Evolutionary conservation across 2,888 invertebrate genomes (phyloP).

Genomic region (Alcis repandata): DNA sequence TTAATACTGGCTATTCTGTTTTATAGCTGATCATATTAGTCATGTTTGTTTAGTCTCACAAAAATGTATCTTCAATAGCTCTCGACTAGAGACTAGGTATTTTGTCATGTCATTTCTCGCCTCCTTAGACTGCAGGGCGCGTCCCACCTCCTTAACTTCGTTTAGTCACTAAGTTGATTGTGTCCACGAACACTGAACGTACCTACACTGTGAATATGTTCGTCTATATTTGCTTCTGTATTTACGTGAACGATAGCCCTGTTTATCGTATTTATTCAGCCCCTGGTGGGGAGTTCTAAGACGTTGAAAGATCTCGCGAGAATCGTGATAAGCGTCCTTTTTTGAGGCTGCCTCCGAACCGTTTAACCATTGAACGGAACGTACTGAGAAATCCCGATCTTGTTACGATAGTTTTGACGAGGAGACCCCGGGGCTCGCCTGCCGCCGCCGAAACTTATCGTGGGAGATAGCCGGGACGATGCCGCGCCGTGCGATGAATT

Average conservation of each 20-base stretch:
- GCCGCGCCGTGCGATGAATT: slow-evolving; percentile 80
- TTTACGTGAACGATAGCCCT: slow-evolving; percentile 12
- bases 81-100: slow-evolving; percentile 43
- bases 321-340: slow-evolving; percentile 67
- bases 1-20: background rate
- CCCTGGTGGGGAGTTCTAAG: slow-evolving; percentile 27
- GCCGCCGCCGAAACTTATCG: slow-evolving; percentile 68
- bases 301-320: slow-evolving; percentile 54
- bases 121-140: slow-evolving; percentile 46
- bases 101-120: slow-evolving; percentile 52
- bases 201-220: slow-evolving; percentile 36
- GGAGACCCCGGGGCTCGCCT: slow-evolving; percentile 59
- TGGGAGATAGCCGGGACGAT: slow-evolving; percentile 64
- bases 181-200: slow-evolving; percentile 45
- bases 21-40: background rate
- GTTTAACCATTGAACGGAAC: slow-evolving; percentile 65
- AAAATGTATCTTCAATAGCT: background rate
- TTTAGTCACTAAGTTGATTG: slow-evolving; percentile 58
- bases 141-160: slow-evolving; percentile 53
- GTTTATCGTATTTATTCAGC: slow-evolving; percentile 30
- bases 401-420: slow-evolving; percentile 78
- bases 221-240: slow-evolving; percentile 24
- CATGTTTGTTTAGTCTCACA: background rate
- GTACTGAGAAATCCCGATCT: slow-evolving; percentile 78
- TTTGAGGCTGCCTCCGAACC: slow-evolving; percentile 57